These are phyloP conservation scores for Ivindomyrus marchei DNA, from an alignment of 2,113 vertebrate species.

Conservation along the genomic window DNA sequence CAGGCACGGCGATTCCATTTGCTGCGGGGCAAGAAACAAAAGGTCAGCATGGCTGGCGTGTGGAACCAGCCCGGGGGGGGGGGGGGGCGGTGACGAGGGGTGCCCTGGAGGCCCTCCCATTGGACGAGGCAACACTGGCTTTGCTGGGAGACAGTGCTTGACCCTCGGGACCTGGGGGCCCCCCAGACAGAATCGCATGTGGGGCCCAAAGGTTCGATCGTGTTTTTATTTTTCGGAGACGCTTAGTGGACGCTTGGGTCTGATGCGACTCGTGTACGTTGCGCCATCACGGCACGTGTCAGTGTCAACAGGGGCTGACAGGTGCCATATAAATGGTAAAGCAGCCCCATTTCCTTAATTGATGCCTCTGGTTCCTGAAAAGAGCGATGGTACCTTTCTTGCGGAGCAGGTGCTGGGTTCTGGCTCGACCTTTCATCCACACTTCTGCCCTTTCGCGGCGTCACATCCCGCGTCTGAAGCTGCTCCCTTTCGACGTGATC, in stretches of 20 bases:
- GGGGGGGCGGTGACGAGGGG: constrained; percentile 36
- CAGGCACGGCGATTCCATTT: constrained; percentile 46
- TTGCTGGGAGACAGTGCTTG: constrained; percentile 19
- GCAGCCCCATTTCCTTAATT: not conserved
- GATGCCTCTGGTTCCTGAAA: not conserved
- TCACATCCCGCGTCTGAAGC: constrained; percentile 47
- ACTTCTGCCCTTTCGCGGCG: constrained; percentile 23
- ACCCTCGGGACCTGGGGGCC: not conserved
- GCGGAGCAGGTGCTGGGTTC: not conserved
- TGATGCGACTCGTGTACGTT: not conserved
- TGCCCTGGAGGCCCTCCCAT: constrained; percentile 38
- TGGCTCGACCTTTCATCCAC: not conserved
- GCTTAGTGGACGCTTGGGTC: not conserved
- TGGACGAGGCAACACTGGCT: constrained; percentile 45
- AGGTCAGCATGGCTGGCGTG: constrained; percentile 43
- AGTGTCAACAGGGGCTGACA: not conserved
- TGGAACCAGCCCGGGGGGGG: constrained; percentile 41
- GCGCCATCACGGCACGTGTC: not conserved
- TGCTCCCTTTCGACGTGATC: constrained; percentile 56
- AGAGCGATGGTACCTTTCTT: not conserved
- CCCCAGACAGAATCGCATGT: not conserved
- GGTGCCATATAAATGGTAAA: not conserved
- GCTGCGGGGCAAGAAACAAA: constrained; percentile 47
- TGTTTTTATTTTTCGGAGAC: not conserved
- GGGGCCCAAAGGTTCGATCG: not conserved